Evolutionary conservation across 2,797 vertebrate genomes (phyloP).

Genomic region (Bradypodion ventrale): DNA sequence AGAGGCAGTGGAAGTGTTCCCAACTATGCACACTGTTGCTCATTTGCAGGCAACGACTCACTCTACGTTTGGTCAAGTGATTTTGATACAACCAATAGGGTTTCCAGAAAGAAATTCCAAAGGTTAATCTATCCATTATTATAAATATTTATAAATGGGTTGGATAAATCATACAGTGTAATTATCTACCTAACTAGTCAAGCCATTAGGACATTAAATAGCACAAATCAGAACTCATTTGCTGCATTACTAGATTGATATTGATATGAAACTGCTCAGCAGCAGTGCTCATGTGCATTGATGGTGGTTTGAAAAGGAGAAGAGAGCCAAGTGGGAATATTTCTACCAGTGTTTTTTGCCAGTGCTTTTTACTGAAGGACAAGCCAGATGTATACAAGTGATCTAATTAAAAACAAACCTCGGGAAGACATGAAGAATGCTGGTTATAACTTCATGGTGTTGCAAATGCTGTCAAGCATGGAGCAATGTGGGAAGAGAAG

Average conservation of each 20-base stretch:
- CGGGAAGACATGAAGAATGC: not conserved
- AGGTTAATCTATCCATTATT: constrained; percentile 77
- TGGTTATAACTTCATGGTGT: accelerated
- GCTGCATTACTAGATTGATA: constrained; percentile 70
- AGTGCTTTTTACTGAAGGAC: constrained; percentile 23
- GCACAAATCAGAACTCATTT: constrained; percentile 75
- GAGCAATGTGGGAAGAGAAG: not conserved
- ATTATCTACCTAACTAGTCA: constrained; percentile 75
- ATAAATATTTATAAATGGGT: constrained; percentile 77
- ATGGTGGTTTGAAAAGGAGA: constrained; percentile 37
- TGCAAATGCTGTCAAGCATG: accelerated
- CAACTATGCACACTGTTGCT: accelerated
- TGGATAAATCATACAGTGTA: constrained; percentile 76
- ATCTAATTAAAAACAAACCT: not conserved
- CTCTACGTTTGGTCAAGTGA: not conserved
- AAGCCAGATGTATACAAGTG: not conserved
- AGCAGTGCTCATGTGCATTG: constrained; percentile 58
- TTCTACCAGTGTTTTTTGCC: not conserved
- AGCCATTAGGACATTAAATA: constrained; percentile 76
- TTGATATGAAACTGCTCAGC: constrained; percentile 71
- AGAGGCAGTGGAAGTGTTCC: not conserved
- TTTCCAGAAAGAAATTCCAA: constrained; percentile 67
- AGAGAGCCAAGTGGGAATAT: not conserved
- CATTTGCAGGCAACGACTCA: accelerated
- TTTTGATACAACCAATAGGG: constrained; percentile 50